These are phyloP conservation scores for Teinopalpus imperialis DNA, from an alignment of 2,888 invertebrate genomes.

Conservation along the genomic window DNA sequence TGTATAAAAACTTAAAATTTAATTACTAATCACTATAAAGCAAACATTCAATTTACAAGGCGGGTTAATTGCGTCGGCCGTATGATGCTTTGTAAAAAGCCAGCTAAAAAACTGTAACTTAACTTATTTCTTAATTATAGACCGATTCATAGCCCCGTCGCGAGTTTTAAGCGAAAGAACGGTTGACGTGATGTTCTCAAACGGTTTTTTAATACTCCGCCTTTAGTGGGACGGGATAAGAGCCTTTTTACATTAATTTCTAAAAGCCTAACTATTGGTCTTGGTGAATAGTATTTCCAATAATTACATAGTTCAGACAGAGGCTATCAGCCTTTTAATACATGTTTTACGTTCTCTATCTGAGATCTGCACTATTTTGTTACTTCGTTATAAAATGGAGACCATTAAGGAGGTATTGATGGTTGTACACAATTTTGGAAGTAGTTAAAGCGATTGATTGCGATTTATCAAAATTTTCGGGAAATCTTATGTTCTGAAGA, in stretches of 20 bases:
- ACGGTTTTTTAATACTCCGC: conserved; percentile 32
- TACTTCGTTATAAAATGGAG: conserved; percentile 24
- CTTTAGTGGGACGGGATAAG: conserved; percentile 41
- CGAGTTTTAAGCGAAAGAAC: conserved; percentile 57
- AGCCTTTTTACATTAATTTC: conserved; percentile 37
- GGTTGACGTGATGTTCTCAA: conserved; percentile 51
- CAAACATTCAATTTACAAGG: conserved; percentile 82
- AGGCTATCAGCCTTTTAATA: conserved; percentile 77
- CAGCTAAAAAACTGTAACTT: conserved; percentile 77
- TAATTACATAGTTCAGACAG: conserved; percentile 75
- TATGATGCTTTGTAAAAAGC: conserved; percentile 75
- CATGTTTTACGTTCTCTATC: conserved; percentile 63
- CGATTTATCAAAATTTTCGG: too few relatives aligned
- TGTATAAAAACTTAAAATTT: conserved; percentile 69
- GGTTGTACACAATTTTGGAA: conserved; percentile 15
- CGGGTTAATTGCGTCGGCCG: conserved; percentile 76
- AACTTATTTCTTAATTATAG: conserved; percentile 82
- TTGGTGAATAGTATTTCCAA: conserved; percentile 72
- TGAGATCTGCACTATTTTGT: conserved; percentile 40
- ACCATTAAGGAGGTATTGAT: conserved; percentile 5
- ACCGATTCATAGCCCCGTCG: conserved; percentile 76
- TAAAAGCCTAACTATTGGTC: conserved; percentile 39
- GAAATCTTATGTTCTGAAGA: too few relatives aligned
- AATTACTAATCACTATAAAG: conserved; percentile 81
- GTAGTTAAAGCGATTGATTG: too few relatives aligned